phyloP scores from a whole-genome alignment of 1,140 invertebrate species.

The Drosophila triauraria region DNA sequence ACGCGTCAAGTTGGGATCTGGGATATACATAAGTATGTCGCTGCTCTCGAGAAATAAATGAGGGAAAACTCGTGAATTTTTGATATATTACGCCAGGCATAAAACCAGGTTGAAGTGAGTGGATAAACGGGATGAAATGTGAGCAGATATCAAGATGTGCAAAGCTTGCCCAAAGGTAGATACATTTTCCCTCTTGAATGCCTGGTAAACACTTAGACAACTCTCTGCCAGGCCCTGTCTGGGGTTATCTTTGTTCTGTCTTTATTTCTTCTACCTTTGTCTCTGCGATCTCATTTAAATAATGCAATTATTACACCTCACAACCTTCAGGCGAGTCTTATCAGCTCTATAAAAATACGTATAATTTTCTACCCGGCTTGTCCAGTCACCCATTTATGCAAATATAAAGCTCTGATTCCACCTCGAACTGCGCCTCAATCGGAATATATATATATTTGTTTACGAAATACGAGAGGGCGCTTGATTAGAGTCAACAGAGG shows the following conservation, averaged over 20 bases:
- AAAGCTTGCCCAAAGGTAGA: constrained; percentile 1
- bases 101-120: constrained; percentile 18
- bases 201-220: constrained; percentile 12
- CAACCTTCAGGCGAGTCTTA: constrained; percentile 22
- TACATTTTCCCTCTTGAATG: not conserved
- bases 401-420: constrained; percentile 64
- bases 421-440: constrained; percentile 59
- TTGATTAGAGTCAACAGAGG: constrained; percentile 74
- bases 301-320: constrained; percentile 41
- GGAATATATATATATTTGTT: constrained; percentile 24
- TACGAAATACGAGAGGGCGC: constrained; percentile 15
- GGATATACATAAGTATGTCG: constrained; percentile 1
- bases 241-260: constrained; percentile 14
- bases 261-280: constrained; percentile 6
- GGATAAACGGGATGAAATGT: constrained; percentile 5
- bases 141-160: not conserved
- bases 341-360: constrained; percentile 2
- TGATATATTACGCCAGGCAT: constrained; percentile 23
- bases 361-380: constrained; percentile 18
- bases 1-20: constrained; percentile 47
- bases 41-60: constrained; percentile 5
- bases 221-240: constrained; percentile 15
- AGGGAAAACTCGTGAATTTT: constrained; percentile 31
- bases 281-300: constrained; percentile 22
- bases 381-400: constrained; percentile 60